A percentile compares a stretch with the other conserved stretches of the same genome.
Evolutionary conservation across 2,888 invertebrate genomes (phyloP).

Genomic region (Chymomyza caudatula): DNA sequence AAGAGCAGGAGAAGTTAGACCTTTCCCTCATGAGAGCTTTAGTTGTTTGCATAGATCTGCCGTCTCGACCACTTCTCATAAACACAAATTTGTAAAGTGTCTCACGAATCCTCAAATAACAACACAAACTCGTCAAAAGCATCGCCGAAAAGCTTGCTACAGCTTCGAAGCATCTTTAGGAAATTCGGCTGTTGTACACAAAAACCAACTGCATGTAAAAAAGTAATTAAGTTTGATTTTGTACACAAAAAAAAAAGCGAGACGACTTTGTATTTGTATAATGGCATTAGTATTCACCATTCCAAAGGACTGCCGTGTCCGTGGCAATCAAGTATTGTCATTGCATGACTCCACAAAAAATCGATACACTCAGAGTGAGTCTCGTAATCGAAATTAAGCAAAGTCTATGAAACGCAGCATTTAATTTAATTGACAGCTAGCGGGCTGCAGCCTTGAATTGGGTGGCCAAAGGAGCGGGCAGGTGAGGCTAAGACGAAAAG

Average conservation of each 20-base stretch:
- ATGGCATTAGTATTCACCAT: neutral
- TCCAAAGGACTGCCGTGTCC: slow-evolving; percentile 41
- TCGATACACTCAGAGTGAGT: neutral
- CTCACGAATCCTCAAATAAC: no score
- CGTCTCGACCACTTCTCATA: no score
- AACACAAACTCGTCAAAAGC: neutral
- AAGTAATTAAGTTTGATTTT: slow-evolving; percentile 75
- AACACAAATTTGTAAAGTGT: neutral
- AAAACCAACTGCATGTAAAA: slow-evolving; percentile 60
- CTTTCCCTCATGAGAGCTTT: no score
- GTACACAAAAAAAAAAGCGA: slow-evolving; percentile 44
- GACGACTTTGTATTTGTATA: neutral
- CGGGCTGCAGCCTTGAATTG: slow-evolving; percentile 24
- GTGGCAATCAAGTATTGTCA: slow-evolving; percentile 73
- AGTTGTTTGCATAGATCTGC: no score
- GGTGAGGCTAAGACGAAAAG: neutral
- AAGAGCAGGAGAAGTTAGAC: no score
- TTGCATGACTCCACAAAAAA: slow-evolving; percentile 66
- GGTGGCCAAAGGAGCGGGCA: neutral
- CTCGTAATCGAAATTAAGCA: slow-evolving; percentile 67
- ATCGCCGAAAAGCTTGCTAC: neutral
- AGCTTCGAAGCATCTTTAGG: neutral
- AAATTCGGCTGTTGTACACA: neutral
- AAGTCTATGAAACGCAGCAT: slow-evolving; percentile 59
- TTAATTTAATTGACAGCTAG: slow-evolving; percentile 75